Evolutionary conservation across 2,888 invertebrate species (phyloP).

Genomic region (Cephus spinipes): DNA sequence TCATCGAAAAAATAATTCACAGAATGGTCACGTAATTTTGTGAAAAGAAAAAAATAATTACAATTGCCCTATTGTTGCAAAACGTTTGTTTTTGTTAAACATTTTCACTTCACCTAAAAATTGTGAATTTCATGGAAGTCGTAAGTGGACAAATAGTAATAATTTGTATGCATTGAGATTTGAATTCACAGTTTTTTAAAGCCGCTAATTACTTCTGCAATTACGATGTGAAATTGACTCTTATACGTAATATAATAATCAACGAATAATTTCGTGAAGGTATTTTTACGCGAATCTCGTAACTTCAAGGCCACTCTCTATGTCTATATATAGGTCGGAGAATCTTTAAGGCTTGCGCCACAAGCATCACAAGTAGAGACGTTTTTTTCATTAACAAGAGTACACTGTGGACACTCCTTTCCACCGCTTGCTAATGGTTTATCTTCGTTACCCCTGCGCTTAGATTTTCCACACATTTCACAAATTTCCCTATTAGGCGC

Average conservation of each 20-base stretch:
- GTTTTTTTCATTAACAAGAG: conserved; percentile 78
- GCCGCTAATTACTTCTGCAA: background rate
- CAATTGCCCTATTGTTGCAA: background rate
- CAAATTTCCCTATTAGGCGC: conserved; percentile 71
- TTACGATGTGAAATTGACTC: background rate
- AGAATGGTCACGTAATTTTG: background rate
- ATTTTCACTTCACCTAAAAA: background rate
- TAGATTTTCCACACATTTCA: conserved; percentile 81
- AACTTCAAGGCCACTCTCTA: background rate
- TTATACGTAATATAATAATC: background rate
- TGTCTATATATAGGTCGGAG: conserved; percentile 79
- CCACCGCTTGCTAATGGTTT: conserved; percentile 80
- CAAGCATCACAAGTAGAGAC: conserved; percentile 78
- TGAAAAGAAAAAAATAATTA: background rate
- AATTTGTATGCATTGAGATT: background rate
- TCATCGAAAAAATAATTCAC: too few relatives aligned
- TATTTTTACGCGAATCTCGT: background rate
- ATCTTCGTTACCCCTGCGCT: conserved; percentile 70
- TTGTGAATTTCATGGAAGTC: background rate
- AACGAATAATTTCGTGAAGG: background rate
- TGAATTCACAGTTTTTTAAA: background rate
- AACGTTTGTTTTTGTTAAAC: background rate
- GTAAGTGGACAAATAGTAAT: background rate
- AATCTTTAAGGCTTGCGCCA: conserved; percentile 75
- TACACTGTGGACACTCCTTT: conserved; percentile 80